Evolutionary conservation across 2,797 vertebrate species (phyloP).

Genomic region (Hapalemur alaotrensis): DNA sequence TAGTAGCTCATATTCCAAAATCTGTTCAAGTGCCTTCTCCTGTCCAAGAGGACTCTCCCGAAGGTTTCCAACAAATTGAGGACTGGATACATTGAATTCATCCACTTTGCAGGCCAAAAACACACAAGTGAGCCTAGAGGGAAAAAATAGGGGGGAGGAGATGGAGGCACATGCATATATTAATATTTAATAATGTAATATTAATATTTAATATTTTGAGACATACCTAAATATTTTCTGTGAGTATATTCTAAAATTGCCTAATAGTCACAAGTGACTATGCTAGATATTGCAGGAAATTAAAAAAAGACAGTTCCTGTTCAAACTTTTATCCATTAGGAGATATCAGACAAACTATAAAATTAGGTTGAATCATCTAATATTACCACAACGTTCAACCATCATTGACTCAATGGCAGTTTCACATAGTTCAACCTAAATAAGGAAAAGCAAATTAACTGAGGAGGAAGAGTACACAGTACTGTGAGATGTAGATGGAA

Average conservation of each 20-base stretch:
- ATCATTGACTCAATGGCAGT: neutral
- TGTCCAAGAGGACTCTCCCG: constrained; percentile 91
- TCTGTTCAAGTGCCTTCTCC: constrained; percentile 93
- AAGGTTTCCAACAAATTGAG: constrained; percentile 96
- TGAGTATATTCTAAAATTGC: constrained; percentile 27
- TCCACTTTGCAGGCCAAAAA: constrained; percentile 99
- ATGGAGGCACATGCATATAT: neutral
- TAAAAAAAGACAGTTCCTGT: neutral
- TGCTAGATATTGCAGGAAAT: neutral
- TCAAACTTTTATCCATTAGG: constrained; percentile 1
- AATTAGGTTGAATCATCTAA: neutral
- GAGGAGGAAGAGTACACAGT: neutral
- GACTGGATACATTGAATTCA: constrained; percentile 98
- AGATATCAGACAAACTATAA: neutral
- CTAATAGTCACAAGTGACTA: neutral
- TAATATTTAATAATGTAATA: neutral
- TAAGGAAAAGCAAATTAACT: constrained; percentile 25
- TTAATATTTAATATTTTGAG: neutral
- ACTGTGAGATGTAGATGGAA: neutral
- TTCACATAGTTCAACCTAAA: neutral
- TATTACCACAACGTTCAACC: neutral
- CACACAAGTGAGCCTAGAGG: constrained; percentile 89
- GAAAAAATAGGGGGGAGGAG: neutral
- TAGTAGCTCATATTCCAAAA: constrained; percentile 95
- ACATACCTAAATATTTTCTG: constrained; percentile 13